Evolutionary conservation across 1,140 invertebrate species (phyloP), one percentile per base, ranked within the genome.

Genomic region (Caligus rogercresseyi): DNA sequence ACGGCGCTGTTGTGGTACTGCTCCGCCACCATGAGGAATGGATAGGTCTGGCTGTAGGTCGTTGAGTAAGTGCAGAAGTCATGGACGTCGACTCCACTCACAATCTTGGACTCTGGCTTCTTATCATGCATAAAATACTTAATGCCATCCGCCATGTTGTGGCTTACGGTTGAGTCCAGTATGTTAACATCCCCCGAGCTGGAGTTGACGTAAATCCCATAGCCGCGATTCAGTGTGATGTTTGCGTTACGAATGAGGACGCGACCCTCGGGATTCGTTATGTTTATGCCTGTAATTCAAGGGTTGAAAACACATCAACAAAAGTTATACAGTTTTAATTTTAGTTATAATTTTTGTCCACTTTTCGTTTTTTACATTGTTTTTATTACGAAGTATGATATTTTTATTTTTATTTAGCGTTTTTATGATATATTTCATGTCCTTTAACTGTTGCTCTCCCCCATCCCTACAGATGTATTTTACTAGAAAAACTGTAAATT

Each of bases 151-250:
- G 79, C 87, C 1, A 81, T 83, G 72, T 93, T 94, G 66, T 86
- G 81, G 43, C 79, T 77, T 16, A 93, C 76, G 15, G 77, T 74
- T 0, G 65, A 60, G 63, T 81, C 80, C 52, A 84, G 79, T 1
- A 92, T 75, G 59, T 79, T 78, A 0, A 83, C 78, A 67, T 83
- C 74, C 14, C 88, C 89, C 66, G 80, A 81, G 16, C 85, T 87
- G 56, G 85, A 88, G 73, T 93, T 94, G 1, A 93, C 77, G 72
- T 86, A 92, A 25, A 93, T 75, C 14, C 89, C 89, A 69, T 89
- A 87, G 54, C 89, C 89, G 13, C 81, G 66, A 25, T 43, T 43
- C 16, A 20, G 13, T 4, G 31, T 64, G 61, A 65, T 63, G 20
- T 64, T 57, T n/a, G 24, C 54, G 52, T 53, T 25, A 14, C 18